phyloP scores from a whole-genome alignment of 2,113 vertebrate genomes.

The Struthidea cinerea region DNA sequence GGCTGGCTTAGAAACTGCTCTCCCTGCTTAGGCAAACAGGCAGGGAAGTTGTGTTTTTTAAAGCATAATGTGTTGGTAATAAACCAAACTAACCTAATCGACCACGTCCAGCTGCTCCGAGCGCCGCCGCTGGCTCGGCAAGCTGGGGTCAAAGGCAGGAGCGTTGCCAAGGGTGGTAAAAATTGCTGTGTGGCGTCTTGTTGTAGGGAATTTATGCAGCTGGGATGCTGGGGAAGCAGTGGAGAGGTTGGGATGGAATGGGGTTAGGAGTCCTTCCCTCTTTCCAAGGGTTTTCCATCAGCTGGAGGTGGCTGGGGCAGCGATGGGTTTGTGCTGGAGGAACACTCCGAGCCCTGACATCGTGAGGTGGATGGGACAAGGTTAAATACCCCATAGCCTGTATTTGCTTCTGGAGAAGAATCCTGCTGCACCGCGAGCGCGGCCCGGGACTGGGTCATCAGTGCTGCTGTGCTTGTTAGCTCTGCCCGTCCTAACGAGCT shows the following conservation, averaged over 20 bases:
- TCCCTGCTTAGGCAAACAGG: neutral
- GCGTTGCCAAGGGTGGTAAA: accelerated
- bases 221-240: neutral
- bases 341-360: neutral
- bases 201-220: neutral
- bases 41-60: conserved; percentile 17
- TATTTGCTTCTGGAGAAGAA: accelerated
- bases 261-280: neutral
- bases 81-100: neutral
- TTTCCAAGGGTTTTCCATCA: neutral
- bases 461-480: accelerated
- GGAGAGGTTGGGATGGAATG: neutral
- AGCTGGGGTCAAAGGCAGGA: neutral
- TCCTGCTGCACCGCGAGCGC: accelerated
- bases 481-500: neutral
- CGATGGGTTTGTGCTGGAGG: neutral
- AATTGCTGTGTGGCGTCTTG: neutral
- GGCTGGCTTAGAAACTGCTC: neutral
- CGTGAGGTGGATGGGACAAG: accelerated
- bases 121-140: accelerated
- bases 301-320: accelerated
- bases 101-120: neutral
- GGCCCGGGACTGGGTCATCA: neutral
- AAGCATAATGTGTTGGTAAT: neutral
- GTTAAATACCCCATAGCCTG: neutral